Evolutionary conservation across 2,888 invertebrate genomes (phyloP), one percentile per base, ranked within the genome.

Genomic region (Nebria brevicollis): DNA sequence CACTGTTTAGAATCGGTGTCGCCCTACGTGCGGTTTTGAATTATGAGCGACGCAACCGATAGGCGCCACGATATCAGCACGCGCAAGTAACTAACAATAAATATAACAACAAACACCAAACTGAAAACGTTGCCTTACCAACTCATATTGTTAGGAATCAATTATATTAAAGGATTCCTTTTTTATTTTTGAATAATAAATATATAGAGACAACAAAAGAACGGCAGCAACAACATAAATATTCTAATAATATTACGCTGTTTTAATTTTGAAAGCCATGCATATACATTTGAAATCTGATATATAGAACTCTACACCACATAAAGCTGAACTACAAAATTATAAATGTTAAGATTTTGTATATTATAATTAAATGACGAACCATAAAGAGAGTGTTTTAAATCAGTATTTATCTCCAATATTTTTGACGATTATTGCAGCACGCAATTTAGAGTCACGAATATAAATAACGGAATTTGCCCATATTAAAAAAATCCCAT

Each of bases 11-110:
- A 34, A 11, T n/a, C 64, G 64, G 64, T 75, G 75, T 75, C 64
- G 75, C 75, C 64, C 20, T 64, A 75, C 75, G 75, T 64, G 75
- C 75, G 42, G 75, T 54, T 64, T n/a, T 75, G 26, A 75, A 75
- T 75, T 75, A 75, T 75, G 75, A 75, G 64, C 75, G 75, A 75
- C 54, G 75, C 42, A 75, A 64, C 64, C 15, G 54, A 54, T 25
- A 25, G 15, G 75, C 42, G 75, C 75, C 68, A 73, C 73, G 73
- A 73, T 13, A 73, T 34, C 26, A 43, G 7, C 42, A 73, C 26
- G 26, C 15, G 26, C 68, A 72, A 26, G 7, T 11, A 43, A 73
- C 41, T 13, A 42, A 73, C 68, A 20, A 15, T 68, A 68, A 25
- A 0, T 68, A 68, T 15, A 68, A 26, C 25, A 68, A 68, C 26